Conservation (phyloP, 2,888 invertebrate genomes). For the Podabrus alpinus region DNA sequence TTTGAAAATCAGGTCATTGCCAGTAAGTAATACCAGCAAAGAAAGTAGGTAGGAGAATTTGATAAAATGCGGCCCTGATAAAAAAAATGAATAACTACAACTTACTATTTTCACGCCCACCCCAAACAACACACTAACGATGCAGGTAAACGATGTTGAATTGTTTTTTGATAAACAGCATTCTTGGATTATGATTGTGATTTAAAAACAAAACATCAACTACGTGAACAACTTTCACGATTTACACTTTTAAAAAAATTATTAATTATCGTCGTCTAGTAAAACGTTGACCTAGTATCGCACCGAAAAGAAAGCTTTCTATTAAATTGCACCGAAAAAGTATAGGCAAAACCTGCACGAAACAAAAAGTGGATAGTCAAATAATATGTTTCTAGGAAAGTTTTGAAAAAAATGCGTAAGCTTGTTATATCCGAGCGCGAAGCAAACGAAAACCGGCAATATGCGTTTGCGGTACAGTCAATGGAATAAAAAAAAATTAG, state of each 20-base stretch:
- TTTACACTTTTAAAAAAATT: conserved; percentile 5
- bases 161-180: background rate
- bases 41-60: conserved; percentile 18
- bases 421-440: background rate
- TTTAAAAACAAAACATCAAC: background rate
- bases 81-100: background rate
- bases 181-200: background rate
- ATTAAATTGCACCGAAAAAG: background rate
- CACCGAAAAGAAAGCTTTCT: conserved; percentile 21
- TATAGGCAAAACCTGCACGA: background rate
- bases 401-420: background rate
- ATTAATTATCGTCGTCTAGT: background rate
- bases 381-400: background rate
- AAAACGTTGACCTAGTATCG: conserved; percentile 21
- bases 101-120: conserved; percentile 1
- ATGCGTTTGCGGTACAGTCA: background rate
- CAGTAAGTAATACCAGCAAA: conserved; percentile 22
- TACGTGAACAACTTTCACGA: conserved; percentile 3
- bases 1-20: conserved; percentile 42
- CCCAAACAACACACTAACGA: background rate
- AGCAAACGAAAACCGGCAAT: conserved; percentile 1
- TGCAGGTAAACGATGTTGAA: background rate
- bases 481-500: conserved; percentile 6
- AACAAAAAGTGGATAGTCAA: background rate
- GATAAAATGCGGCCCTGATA: conserved; percentile 6